These are phyloP conservation scores for Malachius bipustulatus DNA, from an alignment of 2,888 invertebrate species.

Conservation along the genomic window DNA sequence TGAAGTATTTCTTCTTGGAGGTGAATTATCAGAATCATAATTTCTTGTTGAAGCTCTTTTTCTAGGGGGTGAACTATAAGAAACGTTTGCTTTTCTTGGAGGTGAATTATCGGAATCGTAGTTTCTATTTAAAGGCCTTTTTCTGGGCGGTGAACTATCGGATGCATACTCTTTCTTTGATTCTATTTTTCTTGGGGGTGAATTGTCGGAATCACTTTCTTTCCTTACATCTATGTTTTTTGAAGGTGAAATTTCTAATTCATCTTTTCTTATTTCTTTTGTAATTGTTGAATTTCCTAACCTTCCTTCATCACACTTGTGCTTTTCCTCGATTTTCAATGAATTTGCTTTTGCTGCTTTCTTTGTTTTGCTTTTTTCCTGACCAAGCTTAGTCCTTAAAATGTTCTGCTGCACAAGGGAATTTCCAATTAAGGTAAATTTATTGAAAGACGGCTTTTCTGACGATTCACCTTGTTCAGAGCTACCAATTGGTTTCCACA, in stretches of 20 bases:
- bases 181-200: constrained; percentile 32
- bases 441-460: background rate
- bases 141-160: constrained; percentile 13
- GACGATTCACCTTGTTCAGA: constrained; percentile 11
- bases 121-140: constrained; percentile 6
- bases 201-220: constrained; percentile 27
- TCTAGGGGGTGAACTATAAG: constrained; percentile 17
- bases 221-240: constrained; percentile 7
- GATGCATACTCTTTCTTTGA: constrained; percentile 11
- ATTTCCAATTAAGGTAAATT: background rate
- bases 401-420: constrained; percentile 4
- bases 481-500: constrained; percentile 31
- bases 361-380: constrained; percentile 4
- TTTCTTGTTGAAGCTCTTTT: constrained; percentile 23
- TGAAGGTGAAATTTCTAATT: constrained; percentile 9
- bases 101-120: constrained; percentile 13
- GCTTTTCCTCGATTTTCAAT: constrained; percentile 4
- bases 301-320: background rate
- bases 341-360: constrained; percentile 7
- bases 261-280: constrained; percentile 4
- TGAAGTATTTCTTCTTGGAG: constrained; percentile 11
- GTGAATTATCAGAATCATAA: constrained; percentile 14
- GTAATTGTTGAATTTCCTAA: too few relatives aligned
- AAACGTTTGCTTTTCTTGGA: constrained; percentile 10
- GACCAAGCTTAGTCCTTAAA: constrained; percentile 17